Base-by-base conservation (phyloP, 2,113 vertebrate genomes). In the Malurus elegans region DNA sequence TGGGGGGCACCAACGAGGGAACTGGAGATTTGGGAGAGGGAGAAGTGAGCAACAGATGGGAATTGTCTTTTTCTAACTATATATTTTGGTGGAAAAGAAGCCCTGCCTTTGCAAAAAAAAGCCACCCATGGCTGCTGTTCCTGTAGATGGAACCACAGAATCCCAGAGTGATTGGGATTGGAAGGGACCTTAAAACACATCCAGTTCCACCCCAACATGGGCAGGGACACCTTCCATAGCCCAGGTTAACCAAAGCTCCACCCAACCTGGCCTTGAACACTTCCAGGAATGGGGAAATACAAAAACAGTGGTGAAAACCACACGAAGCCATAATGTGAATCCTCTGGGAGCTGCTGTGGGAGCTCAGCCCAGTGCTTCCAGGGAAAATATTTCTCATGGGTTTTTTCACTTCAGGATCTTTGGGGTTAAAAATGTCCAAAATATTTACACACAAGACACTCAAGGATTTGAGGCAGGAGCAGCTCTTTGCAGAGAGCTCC, bases 61-160 rank as follows among this genome's bases (percentile, higher is more conserved):
- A 94, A 13, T 8, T 29, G n/a, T 10, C 51, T 66, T 57, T 40
- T 42, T 40, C 71, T 82, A 15, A 17, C 24, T 24, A 5, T 7
- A 1, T 16, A 28, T 61, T 79, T 70, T 28, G 34, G 25, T 70
- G 67, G 54, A 50, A 81, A 54, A 84, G 45, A 34, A 60, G 11
- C 10, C 2, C 11, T 45, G 4, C 10, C 24, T 2, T 32, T 5
- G 5, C 38, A 44, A 18, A 47, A 51, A 50, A 54, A 17, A 0
- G 1, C 42, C 32, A 10, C 38, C 38, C 14, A 7, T 0, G 4
- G 56, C 9, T 50, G 13, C 51, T 20, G 45, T 18, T 70, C 54
- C 60, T 42, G 4, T 15, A 4, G 5, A 15, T 5, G 14, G 32
- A n/a, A 21, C 19, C 5, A 6, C 7, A 40, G 51, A 56, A 20